Evolutionary conservation across 2,888 invertebrate genomes (phyloP).

Genomic region (Villa cingulata): DNA sequence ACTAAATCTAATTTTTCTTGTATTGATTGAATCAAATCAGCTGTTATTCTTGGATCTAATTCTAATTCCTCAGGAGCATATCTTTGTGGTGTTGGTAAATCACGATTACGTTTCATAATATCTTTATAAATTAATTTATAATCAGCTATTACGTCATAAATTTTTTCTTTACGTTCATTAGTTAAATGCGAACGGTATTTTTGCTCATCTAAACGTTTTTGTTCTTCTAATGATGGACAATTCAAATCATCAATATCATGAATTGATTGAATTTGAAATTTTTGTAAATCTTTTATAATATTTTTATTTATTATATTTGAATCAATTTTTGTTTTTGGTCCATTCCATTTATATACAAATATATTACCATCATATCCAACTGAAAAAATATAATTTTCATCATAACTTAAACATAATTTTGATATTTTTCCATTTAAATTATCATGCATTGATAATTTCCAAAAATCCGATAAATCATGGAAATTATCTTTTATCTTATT

Average conservation of each 20-base stretch:
- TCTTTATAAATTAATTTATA: constrained; percentile 46
- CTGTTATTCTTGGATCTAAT: constrained; percentile 51
- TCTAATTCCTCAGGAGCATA: constrained; percentile 46
- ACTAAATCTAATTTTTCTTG: constrained; percentile 49
- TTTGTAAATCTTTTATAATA: not conserved
- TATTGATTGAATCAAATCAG: constrained; percentile 45
- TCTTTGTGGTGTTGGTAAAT: constrained; percentile 45
- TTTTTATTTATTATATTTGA: not conserved
- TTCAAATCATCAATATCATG: constrained; percentile 26
- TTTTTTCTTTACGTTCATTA: constrained; percentile 47
- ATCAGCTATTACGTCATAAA: constrained; percentile 40
- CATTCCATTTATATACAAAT: constrained; percentile 50
- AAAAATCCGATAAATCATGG: constrained; percentile 48
- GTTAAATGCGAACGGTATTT: constrained; percentile 48
- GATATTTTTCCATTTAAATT: constrained; percentile 52
- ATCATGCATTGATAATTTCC: constrained; percentile 62
- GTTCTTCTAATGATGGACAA: constrained; percentile 43
- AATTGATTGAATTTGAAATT: not conserved
- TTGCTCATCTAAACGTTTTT: constrained; percentile 52
- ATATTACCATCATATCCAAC: constrained; percentile 66
- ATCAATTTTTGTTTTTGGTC: constrained; percentile 13
- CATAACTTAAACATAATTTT: constrained; percentile 46
- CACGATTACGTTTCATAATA: constrained; percentile 42
- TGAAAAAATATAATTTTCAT: constrained; percentile 42
- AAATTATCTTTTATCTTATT: constrained; percentile 39